Evolutionary conservation across 64 coral and sea anemone species (phyloP), one percentile per base, ranked within the genome.

Genomic region (Dendronephthya gigantea): DNA sequence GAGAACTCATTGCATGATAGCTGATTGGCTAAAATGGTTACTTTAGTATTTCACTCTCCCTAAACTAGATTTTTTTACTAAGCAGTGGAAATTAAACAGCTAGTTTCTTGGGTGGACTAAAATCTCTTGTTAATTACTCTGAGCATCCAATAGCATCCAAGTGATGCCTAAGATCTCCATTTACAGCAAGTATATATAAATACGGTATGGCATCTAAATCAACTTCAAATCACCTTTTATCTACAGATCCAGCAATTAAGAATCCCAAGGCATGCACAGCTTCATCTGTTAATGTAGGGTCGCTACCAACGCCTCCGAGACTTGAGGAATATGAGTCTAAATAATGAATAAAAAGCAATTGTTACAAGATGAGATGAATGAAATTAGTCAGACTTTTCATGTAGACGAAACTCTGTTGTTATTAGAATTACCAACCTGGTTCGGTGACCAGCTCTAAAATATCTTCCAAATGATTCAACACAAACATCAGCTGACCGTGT

Each of bases 401-500:
- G 55, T 62, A 6, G 25, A 52, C 9, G 8, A 62, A 62, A 62
- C 1, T 27, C 16, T 23, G 0, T 6, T 1, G 25, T 62, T 0
- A 62, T 52, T 22, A 2, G 50, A 52, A 28, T 31, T 56, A 38
- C 13, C 31, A 86, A 96, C 94, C 94, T 90, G 88, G 94, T 82
- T 93, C 94, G 89, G 89, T 98, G 23, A 98, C 72, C 29, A 98
- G 55, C 82, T 98, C 95, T 9, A 98, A 81, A 74, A 98, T 98
- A 72, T 98, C 95, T 85, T 98, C 93, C 11, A 98, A 87, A 86
- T 98, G 95, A 92, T 98, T 92, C 51, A 98, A 56, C 45, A 93
- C 90, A 93, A 98, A 98, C 90, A 93, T 98, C 87, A 98, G 88
- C 82, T 98, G 90, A 83, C 93, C 92, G 86, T 98, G 95, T 38